Percentiles rank a stretch among this genome's conserved stretches.
Evolutionary conservation across 1,140 invertebrate genomes (phyloP).

Genomic region (Frieseomelitta varia): DNA sequence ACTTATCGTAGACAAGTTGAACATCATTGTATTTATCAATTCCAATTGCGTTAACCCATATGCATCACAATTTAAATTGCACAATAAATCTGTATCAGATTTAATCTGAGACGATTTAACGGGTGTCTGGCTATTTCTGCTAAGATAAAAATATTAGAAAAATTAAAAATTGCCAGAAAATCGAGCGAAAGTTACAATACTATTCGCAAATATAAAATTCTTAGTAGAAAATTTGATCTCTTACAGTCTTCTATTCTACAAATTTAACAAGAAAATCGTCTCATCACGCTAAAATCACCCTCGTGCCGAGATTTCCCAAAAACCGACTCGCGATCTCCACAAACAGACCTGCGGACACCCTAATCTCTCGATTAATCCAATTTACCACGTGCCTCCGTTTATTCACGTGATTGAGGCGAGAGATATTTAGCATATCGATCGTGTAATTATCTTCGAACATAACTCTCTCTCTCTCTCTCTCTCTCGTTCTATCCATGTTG

Average conservation of each 20-base stretch:
- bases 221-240: no score
- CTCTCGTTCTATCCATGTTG: background rate
- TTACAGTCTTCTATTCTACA: no score
- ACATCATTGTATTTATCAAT: background rate
- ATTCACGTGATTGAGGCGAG: conserved; percentile 61
- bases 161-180: no score
- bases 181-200: no score
- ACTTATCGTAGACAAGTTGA: background rate
- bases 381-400: conserved; percentile 59
- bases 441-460: conserved; percentile 62
- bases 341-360: conserved; percentile 1
- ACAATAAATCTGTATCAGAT: no score
- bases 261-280: no score
- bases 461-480: background rate
- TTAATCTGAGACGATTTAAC: no score
- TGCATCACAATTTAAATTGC: no score
- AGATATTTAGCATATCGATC: conserved; percentile 70
- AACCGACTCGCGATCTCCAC: background rate
- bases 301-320: background rate
- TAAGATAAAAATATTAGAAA: no score
- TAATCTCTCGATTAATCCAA: conserved; percentile 46
- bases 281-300: background rate
- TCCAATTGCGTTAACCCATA: no score
- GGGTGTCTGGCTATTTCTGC: no score
- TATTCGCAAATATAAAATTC: no score